Base-by-base conservation (phyloP, 2,797 vertebrate species). In the Crypturellus tataupa region DNA sequence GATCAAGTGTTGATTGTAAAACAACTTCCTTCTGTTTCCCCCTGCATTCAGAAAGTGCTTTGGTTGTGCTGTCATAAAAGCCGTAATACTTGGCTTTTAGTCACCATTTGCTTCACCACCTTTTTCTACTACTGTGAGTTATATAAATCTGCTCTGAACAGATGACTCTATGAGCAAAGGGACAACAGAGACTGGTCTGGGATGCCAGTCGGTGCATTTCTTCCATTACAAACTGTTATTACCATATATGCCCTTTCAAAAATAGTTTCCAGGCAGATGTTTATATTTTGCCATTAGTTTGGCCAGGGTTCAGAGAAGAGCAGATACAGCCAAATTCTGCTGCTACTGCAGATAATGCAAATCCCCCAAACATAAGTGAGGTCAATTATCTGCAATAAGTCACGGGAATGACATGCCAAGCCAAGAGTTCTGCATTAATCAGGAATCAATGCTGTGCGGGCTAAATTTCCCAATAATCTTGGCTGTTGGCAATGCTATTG, bases 231-330 rank as follows among this genome's bases (percentile, higher is more conserved):
- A 70, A 51, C 79, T 77, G 12, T 18, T 70, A 37, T 91, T 78
- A 87, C 94, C 95, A 96, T 96, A 96, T 95, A 95, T 89, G 93
- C 94, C 90, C 95, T 93, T 53, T 85, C 90, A 78, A 71, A 90
- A 87, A 19, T 0, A 39, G 87, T 70, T 83, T 87, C 93, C 81
- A 95, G 69, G 84, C 87, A 90, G 68, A 88, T 68, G 75, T 93
- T 97, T 94, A 86, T 87, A 6, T 93, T 91, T 95, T 87, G 87
- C 69, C 79, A 44, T 63, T 72, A 79, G 37, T 25, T 55, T 82
- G 95, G 93, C 89, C 7, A 5, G 9, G 64, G 16, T 86, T 95
- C 95, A 77, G 75, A 80, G 75, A 51, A 62, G 65, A 75, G 87
- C 92, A 86, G 88, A 90, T 80, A 93, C 12, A 71, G 94, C 29